These are phyloP conservation scores for Oxygymnocypris stewartii DNA, from an alignment of 2,113 vertebrate genomes.

Conservation along the genomic window DNA sequence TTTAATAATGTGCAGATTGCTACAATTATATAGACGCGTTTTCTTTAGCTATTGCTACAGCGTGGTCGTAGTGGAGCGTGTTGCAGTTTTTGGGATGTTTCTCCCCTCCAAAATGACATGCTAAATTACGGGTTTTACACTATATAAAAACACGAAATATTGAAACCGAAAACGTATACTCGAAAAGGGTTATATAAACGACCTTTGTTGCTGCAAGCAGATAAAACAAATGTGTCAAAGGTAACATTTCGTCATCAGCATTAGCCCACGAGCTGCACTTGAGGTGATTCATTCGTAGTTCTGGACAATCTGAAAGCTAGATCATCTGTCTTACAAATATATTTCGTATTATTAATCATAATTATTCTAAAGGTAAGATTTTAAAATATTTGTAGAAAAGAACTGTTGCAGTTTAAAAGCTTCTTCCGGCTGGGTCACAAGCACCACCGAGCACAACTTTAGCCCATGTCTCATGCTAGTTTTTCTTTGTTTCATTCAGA, in stretches of 20 bases:
- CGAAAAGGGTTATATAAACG: too few relatives aligned
- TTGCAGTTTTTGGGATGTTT: not conserved
- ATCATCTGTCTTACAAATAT: not conserved
- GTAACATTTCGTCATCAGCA: constrained; percentile 11
- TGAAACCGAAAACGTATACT: not conserved
- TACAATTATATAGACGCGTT: not conserved
- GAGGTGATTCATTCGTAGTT: not conserved
- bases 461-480: not conserved
- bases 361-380: not conserved
- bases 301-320: too few relatives aligned
- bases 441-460: not conserved
- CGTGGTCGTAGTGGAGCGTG: not conserved
- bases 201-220: not conserved
- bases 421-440: not conserved
- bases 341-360: too few relatives aligned
- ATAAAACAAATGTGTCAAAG: not conserved
- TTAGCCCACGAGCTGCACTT: not conserved
- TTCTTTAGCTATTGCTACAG: not conserved
- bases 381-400: not conserved
- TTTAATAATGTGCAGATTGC: not conserved
- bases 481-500: not conserved
- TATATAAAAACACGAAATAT: too few relatives aligned
- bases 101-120: not conserved
- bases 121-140: not conserved
- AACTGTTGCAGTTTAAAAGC: not conserved